Base-by-base conservation (phyloP, 2,113 vertebrate genomes). In the Crotalus tigris region DNA sequence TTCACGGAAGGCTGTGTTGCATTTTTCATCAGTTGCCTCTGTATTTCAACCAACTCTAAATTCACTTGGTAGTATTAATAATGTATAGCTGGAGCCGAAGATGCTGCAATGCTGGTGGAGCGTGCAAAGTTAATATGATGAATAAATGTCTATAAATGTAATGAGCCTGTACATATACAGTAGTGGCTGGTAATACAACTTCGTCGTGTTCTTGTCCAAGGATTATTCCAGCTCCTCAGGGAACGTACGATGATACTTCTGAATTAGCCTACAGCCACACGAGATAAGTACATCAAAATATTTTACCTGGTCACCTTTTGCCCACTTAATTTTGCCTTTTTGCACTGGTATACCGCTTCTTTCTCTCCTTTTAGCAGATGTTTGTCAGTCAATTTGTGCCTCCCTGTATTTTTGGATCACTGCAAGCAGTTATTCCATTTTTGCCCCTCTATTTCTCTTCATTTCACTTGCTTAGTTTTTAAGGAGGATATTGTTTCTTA, bases 121-220 rank as follows among this genome's bases (percentile, higher is more conserved):
- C 1, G 85, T 21, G n/a, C 64, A 85, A 5, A 15, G 51, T 93
- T 94, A 89, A 92, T 58, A 86, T 39, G 93, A 93, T 93, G 94
- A 92, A 92, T 90, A 90, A 59, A 54, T 59, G 54, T 85, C 54
- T 85, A 85, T 85, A 85, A 90, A 90, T 89, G 87, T 90, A 89
- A 87, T 92, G 85, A 57, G 64, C 33, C 17, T 23, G 88, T 85
- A 90, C 49, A 85, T 85, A 92, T 39, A 51, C 49, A 51, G 49
- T 51, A 85, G 46, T 89, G 89, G 88, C 92, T 49, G 58, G 59
- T 92, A 90, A 59, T 44, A 29, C 39, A 90, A 90, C 87, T 90
- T 90, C 29, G 33, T 59, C 51, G 39, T 51, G 64, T 85, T 57
- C 92, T 92, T 90, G 29, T 89, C 29, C 49, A 85, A 92, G 53